phyloP scores from a whole-genome alignment of 2,113 vertebrate species.

The Rhinoderma darwinii region DNA sequence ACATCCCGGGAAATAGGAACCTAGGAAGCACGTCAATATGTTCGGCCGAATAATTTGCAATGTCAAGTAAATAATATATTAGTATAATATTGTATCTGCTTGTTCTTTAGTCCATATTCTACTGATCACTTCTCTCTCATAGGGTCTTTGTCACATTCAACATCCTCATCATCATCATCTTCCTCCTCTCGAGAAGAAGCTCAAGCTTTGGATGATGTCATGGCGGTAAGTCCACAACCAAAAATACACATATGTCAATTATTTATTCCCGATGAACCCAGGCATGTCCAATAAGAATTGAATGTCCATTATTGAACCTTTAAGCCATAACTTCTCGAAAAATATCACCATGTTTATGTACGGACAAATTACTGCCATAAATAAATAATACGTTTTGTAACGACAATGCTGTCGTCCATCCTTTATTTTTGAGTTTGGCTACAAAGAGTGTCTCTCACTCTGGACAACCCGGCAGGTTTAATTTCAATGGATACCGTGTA shows the following conservation, averaged over 20 bases:
- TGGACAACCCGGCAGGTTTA: neutral
- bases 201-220: constrained; percentile 76
- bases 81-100: neutral
- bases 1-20: too few relatives aligned
- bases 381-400: too few relatives aligned
- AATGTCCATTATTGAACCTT: neutral
- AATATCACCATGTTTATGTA: neutral
- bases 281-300: neutral
- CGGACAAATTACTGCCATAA: too few relatives aligned
- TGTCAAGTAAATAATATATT: neutral
- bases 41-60: too few relatives aligned
- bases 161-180: constrained; percentile 78
- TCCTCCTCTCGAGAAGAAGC: constrained; percentile 79
- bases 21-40: too few relatives aligned
- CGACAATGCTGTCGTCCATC: too few relatives aligned
- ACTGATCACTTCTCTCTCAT: neutral
- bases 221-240: constrained; percentile 74
- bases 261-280: neutral
- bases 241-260: neutral
- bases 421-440: too few relatives aligned
- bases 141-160: constrained; percentile 64
- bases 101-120: neutral
- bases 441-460: neutral
- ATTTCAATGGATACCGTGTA: neutral
- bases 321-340: neutral